Percentiles rank a stretch among this genome's conserved stretches.
These are phyloP conservation scores for Apodemia zela DNA, from an alignment of 2,888 invertebrate genomes.

Conservation along the genomic window DNA sequence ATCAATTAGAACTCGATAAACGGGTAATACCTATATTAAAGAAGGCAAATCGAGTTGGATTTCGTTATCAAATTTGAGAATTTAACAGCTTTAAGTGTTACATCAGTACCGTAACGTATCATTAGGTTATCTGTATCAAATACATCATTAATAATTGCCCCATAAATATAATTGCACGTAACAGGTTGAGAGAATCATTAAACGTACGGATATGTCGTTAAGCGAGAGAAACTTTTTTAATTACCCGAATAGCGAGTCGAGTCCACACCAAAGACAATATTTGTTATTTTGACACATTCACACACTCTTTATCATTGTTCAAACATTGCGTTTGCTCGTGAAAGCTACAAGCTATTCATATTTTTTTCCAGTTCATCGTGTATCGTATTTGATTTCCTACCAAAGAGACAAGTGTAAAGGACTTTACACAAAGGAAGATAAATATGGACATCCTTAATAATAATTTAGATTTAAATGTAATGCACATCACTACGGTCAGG, in stretches of 20 bases:
- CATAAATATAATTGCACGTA: slow-evolving; percentile 18
- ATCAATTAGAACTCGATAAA: slow-evolving; percentile 15
- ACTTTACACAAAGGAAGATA: slow-evolving; percentile 58
- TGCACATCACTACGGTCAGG: no score
- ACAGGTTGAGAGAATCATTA: slow-evolving; percentile 19
- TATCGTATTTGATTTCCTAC: slow-evolving; percentile 71
- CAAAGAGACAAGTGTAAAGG: slow-evolving; percentile 75
- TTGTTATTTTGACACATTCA: slow-evolving; percentile 80
- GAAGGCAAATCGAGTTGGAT: not conserved
- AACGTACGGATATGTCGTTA: slow-evolving; percentile 13
- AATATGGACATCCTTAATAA: slow-evolving; percentile 60
- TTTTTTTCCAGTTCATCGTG: slow-evolving; percentile 60
- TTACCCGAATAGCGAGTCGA: slow-evolving; percentile 41
- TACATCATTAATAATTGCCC: slow-evolving; percentile 20
- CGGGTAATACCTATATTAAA: slow-evolving; percentile 3
- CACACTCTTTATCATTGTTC: slow-evolving; percentile 72
- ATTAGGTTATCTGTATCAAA: slow-evolving; percentile 10
- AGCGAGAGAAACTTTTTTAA: slow-evolving; percentile 40
- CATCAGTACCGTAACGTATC: slow-evolving; percentile 1
- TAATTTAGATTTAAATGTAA: not conserved
- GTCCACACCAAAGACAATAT: slow-evolving; percentile 61
- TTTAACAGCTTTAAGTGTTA: slow-evolving; percentile 4
- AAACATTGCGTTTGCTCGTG: slow-evolving; percentile 74
- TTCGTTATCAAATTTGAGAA: not conserved
- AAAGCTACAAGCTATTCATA: slow-evolving; percentile 60